Conservation (phyloP, 92 coral and sea anemone genomes). For the Zoanthus sociatus region DNA sequence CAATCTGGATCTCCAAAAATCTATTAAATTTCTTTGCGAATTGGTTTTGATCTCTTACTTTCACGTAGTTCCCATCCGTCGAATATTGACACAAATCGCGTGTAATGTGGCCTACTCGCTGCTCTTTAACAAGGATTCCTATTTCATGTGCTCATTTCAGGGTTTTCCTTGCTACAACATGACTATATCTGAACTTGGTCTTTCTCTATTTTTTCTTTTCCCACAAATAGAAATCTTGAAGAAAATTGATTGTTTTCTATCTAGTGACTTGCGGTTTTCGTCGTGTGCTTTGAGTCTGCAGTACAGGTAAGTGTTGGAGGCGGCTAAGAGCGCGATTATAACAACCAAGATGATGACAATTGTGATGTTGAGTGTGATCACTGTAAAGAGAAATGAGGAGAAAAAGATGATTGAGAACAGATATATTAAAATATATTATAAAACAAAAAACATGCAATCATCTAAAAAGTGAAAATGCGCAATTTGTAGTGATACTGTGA, state of each 20-base stretch:
- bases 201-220: constrained; percentile 29
- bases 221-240: constrained; percentile 27
- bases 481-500: background rate
- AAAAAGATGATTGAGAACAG: too few relatives aligned
- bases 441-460: background rate
- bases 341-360: constrained; percentile 23
- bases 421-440: background rate
- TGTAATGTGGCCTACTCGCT: background rate
- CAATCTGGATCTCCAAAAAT: too few relatives aligned
- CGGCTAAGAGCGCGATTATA: constrained; percentile 17
- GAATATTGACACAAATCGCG: background rate
- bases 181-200: constrained; percentile 23
- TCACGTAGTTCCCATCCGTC: background rate
- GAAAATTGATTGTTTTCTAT: constrained; percentile 32
- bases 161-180: constrained; percentile 18
- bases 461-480: too few relatives aligned
- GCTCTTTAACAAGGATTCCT: background rate
- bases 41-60: background rate
- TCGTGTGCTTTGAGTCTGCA: constrained; percentile 37
- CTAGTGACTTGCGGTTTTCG: constrained; percentile 29
- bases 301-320: constrained; percentile 30
- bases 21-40: too few relatives aligned
- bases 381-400: constrained; percentile 12
- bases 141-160: background rate
- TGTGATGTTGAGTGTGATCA: constrained; percentile 9